Evolutionary conservation across 1,140 invertebrate species (phyloP), one percentile per base, ranked within the genome.

Genomic region (Drosophila bipectinata): DNA sequence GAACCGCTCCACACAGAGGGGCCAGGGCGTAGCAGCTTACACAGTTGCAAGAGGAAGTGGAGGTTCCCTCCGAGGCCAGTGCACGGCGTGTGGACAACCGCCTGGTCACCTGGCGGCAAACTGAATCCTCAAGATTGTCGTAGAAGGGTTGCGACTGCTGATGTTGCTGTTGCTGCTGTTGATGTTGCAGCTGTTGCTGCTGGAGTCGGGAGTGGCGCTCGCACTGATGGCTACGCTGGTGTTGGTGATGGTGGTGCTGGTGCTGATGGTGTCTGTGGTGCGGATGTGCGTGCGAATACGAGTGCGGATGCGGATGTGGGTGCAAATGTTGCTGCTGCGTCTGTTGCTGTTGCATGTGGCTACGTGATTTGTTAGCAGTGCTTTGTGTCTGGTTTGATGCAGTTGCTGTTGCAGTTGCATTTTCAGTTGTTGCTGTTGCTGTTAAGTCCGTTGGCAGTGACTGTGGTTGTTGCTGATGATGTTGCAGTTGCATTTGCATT

Each of bases 21-120:
- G 90, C 90, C 53, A 91, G 59, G 0, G 90, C 79, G 73, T 91
- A 91, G 55, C 90, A 91, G 61, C 90, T 91, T 2, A 91, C 85
- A 26, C 90, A 91, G 37, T 91, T 91, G 69, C 90, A 91, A 64
- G 67, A 48, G 8, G 39, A 41, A 1, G 39, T 14, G 41, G 41
- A 44, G 14, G 53, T 58, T 26, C 55, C 67, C 6, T 74, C 26
- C 0, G 47, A 37, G 21, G 72, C 52, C 14, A 44, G 64, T 10
- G 41, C 52, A 37, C 84, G 84, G n/a, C 77, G 72, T 8, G 59
- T 74, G 58, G 84, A 89, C 8, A 72, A 54, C 0, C 83, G 84
- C 2, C 83, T 72, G 10, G 63, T 59, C 6, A 77, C 83, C 48
- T 62, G 71, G 12, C 48, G 78, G 57, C 64, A 76, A 24, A 87